Conservation (phyloP, 2,113 vertebrate species). For the Ardeotis arabs region DNA sequence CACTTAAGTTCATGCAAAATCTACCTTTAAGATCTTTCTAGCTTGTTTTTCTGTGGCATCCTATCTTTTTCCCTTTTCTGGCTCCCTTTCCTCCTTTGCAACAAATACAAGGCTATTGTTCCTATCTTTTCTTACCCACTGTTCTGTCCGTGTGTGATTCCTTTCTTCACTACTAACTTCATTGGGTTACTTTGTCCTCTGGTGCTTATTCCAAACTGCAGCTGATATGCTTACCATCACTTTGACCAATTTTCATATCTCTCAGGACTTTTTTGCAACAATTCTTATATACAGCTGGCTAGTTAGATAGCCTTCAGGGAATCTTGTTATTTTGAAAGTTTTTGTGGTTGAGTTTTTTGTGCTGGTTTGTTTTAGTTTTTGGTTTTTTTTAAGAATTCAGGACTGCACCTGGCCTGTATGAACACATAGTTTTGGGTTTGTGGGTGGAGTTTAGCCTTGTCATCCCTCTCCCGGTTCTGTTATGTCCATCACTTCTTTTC, state of each 20-base stretch:
- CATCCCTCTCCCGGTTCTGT: background rate
- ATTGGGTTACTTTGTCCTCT: background rate
- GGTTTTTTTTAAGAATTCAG: background rate
- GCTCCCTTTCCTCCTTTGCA: background rate
- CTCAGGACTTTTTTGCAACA: background rate
- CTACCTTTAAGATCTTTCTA: constrained; percentile 15
- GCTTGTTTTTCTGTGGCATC: constrained; percentile 40
- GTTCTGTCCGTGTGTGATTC: background rate
- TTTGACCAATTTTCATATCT: background rate
- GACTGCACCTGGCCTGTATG: background rate
- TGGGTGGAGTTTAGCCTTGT: background rate
- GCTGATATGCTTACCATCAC: background rate
- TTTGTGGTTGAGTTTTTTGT: background rate
- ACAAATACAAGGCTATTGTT: background rate
- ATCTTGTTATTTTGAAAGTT: background rate
- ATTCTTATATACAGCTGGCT: background rate
- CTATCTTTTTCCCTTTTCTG: constrained; percentile 22
- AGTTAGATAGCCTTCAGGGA: background rate
- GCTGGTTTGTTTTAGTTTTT: too few relatives aligned
- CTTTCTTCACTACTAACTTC: constrained; percentile 31
- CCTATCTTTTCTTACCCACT: background rate
- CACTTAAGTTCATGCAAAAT: constrained; percentile 27
- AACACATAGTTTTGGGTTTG: background rate
- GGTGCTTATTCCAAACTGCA: background rate
- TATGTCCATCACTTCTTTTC: background rate